These are phyloP conservation scores for Anthoscopus minutus DNA, from an alignment of 2,113 vertebrate genomes.

Conservation along the genomic window DNA sequence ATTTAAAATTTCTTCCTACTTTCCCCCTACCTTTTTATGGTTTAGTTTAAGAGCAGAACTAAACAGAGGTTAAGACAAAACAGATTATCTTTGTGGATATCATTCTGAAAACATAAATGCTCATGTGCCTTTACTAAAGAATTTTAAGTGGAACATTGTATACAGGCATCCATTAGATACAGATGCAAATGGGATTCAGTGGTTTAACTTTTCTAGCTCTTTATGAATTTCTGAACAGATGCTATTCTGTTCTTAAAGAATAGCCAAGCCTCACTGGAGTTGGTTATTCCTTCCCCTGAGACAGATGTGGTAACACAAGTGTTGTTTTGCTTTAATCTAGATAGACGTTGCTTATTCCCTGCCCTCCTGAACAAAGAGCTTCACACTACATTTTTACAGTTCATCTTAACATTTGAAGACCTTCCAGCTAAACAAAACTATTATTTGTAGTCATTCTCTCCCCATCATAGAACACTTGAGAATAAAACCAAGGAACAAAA, in stretches of 20 bases:
- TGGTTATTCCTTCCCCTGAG: not conserved
- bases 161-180: not conserved
- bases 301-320: not conserved
- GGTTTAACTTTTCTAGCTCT: not conserved
- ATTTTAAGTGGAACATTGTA: not conserved
- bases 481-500: not conserved
- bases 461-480: not conserved
- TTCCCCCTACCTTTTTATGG: not conserved
- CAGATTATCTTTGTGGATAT: not conserved
- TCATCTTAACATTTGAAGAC: not conserved
- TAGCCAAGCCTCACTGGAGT: not conserved
- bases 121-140: not conserved
- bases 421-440: not conserved
- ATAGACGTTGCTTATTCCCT: not conserved
- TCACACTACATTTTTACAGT: rapidly evolving
- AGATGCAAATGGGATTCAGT: not conserved
- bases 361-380: not conserved
- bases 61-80: not conserved
- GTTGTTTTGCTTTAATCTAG: not conserved
- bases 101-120: not conserved
- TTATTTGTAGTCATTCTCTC: not conserved
- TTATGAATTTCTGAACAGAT: not conserved
- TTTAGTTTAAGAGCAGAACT: not conserved
- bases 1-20: not conserved
- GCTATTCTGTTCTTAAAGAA: not conserved